phyloP scores from a whole-genome alignment of 2,113 vertebrate species.

The Myotis davidii region DNA sequence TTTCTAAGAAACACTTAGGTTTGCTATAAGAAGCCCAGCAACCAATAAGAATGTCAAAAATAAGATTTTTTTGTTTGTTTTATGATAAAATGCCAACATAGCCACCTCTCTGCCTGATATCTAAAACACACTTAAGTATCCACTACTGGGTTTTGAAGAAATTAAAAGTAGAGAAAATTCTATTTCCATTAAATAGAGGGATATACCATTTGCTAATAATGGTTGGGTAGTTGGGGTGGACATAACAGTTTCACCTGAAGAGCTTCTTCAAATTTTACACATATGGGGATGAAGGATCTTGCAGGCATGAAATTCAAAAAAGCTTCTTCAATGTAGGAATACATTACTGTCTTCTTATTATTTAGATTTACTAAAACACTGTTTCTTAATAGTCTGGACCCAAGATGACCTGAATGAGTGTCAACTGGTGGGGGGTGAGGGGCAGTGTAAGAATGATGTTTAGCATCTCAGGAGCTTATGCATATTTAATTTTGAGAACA shows the following conservation, averaged over 20 bases:
- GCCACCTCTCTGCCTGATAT: neutral
- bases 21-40: neutral
- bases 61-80: neutral
- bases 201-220: neutral
- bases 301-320: slow-evolving; percentile 6
- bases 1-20: slow-evolving; percentile 1
- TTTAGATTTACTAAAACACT: neutral
- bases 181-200: neutral
- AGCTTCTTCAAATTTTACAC: neutral
- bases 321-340: neutral
- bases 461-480: neutral
- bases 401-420: neutral
- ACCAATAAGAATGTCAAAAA: neutral
- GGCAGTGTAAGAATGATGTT: neutral
- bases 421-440: neutral
- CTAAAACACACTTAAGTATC: slow-evolving; percentile 1
- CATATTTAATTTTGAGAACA: neutral
- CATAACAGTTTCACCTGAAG: neutral
- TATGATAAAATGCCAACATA: slow-evolving; percentile 28
- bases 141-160: neutral
- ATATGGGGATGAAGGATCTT: neutral
- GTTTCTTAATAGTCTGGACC: neutral
- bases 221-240: neutral
- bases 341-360: neutral
- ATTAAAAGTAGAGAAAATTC: neutral